Conservation (phyloP, 1,140 invertebrate species). For the Lordiphosa clarofinis region DNA sequence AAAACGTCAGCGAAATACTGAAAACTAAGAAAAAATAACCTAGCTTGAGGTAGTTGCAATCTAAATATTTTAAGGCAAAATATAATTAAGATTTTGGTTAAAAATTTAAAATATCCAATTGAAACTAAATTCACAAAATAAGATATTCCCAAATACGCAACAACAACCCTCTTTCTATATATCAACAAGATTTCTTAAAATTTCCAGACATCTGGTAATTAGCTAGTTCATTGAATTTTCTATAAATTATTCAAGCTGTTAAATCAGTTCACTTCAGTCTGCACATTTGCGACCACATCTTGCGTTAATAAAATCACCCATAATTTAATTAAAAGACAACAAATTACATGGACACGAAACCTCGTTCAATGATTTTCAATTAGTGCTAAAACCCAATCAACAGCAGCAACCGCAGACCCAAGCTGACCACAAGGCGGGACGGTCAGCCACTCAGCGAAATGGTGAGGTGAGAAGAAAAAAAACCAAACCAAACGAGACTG, state of each 20-base stretch:
- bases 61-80: too few species aligned
- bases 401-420: slow-evolving; percentile 8
- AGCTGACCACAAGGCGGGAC: slow-evolving; percentile 38
- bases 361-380: slow-evolving; percentile 61
- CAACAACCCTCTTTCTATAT: too few species aligned
- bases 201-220: too few species aligned
- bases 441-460: slow-evolving; percentile 25
- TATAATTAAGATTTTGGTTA: too few species aligned
- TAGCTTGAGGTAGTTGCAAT: too few species aligned
- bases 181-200: too few species aligned
- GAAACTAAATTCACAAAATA: too few species aligned
- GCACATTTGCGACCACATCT: slow-evolving; percentile 12
- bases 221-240: neutral
- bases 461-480: slow-evolving; percentile 2
- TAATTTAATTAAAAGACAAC: slow-evolving; percentile 55
- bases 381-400: slow-evolving; percentile 53
- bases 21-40: too few species aligned
- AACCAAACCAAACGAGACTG: slow-evolving; percentile 4
- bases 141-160: too few species aligned
- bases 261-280: slow-evolving; percentile 17
- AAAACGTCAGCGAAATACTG: too few species aligned
- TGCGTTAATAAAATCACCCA: slow-evolving; percentile 30
- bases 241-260: slow-evolving; percentile 1
- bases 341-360: slow-evolving; percentile 12
- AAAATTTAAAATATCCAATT: too few species aligned